Conservation (phyloP, 1,140 invertebrate species). For the Calliphora vicina region DNA sequence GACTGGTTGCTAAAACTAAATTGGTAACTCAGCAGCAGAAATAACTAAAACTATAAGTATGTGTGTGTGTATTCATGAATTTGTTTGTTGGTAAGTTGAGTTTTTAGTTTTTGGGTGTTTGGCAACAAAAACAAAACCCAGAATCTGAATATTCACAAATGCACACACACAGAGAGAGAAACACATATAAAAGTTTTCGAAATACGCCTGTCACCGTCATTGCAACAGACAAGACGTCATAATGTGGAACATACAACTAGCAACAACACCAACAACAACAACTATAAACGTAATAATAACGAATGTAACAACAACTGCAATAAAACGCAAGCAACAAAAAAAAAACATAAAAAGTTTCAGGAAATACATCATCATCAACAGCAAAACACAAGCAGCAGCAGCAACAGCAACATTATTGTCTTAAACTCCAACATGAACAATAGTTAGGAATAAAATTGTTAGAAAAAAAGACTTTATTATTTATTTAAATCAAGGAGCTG, state of each 20-base stretch:
- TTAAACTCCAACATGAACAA: background rate
- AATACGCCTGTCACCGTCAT: slow-evolving; percentile 35
- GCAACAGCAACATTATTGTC: background rate
- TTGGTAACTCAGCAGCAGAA: background rate
- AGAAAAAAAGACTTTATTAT: background rate
- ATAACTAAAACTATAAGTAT: background rate
- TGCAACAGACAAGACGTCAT: slow-evolving; percentile 35
- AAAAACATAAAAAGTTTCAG: background rate
- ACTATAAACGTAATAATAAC: background rate
- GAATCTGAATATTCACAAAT: background rate
- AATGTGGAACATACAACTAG: slow-evolving; percentile 31
- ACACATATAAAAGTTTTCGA: background rate
- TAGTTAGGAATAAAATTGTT: background rate
- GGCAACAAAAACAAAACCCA: background rate
- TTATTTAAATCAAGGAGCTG: background rate
- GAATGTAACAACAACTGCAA: background rate
- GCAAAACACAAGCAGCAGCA: background rate
- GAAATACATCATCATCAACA: slow-evolving; percentile 32
- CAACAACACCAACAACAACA: slow-evolving; percentile 6
- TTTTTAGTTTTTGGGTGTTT: background rate
- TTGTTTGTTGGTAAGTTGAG: background rate
- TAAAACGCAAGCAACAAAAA: background rate
- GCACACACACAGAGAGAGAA: background rate
- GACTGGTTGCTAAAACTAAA: slow-evolving; percentile 9
- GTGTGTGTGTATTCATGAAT: background rate